Evolutionary conservation across 2,113 vertebrate genomes (phyloP), one percentile per base, ranked within the genome.

Genomic region (Acanthochromis polyacanthus): DNA sequence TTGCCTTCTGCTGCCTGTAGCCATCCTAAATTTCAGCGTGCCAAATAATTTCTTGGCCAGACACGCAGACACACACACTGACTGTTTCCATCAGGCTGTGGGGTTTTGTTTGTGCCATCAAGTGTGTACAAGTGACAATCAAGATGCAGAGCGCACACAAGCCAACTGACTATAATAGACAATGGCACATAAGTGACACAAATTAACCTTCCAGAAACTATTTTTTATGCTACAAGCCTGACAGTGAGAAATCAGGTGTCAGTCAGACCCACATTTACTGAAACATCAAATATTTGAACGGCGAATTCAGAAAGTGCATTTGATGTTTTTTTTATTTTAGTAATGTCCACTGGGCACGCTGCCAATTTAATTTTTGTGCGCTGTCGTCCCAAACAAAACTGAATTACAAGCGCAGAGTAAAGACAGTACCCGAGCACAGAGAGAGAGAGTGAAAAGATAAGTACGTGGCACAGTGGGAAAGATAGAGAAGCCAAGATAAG

Each of bases 331-430:
- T 79, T 67, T 64, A 85, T 89, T 72, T 56, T 25, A 53, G 63
- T 68, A 66, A 83, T 84, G 70, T 85, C 76, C 71, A 82, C 10
- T 43, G 71, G 87, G 85, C 80, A 30, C 10, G 30, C 25, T 63
- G 85, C 85, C 88, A 90, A 59, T 85, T 89, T 69, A 71, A 84
- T 89, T 80, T 90, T 38, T 70, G 71, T 55, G 81, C 77, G 80
- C 74, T 32, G 75, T 73, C 64, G 62, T 59, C 80, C 80, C 68
- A 84, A 85, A 89, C 78, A 64, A 78, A 86, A 86, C 87, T 68
- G 43, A 85, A 82, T 85, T 85, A 83, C 64, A 85, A 63, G 23
- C 59, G 73, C 58, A 22, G 70, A 75, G 71, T 38, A 75, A 84
- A 88, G 62, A 85, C 61, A 82, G 78, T 82, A 65, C 40, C 61